A percentile compares a stretch with the other conserved stretches of the same genome.
phyloP scores from a whole-genome alignment of 2,797 vertebrate genomes.

The Galaxias olidus region DNA sequence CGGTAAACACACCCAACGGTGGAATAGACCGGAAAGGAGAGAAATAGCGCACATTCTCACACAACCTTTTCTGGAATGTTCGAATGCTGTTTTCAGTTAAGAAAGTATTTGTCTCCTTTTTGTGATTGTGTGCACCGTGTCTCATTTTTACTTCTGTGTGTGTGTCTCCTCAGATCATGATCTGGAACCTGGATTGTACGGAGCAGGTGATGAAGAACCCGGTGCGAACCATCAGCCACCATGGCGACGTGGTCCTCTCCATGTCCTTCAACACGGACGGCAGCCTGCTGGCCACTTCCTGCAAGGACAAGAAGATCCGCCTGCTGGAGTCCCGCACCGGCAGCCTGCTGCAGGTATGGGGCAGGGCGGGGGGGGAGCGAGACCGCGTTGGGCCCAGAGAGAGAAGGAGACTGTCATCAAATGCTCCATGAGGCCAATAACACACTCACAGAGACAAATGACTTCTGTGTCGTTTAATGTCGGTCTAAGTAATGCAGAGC shows the following conservation, averaged over 20 bases:
- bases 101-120: neutral
- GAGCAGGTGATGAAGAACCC: constrained; percentile 80
- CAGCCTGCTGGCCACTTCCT: constrained; percentile 85
- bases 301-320: constrained; percentile 87
- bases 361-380: neutral
- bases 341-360: constrained; percentile 75
- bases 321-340: constrained; percentile 83
- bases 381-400: neutral
- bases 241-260: constrained; percentile 87
- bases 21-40: too few relatives aligned
- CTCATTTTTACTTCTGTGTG: neutral
- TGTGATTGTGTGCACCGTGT: neutral
- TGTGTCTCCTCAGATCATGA: constrained; percentile 81
- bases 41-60: too few relatives aligned
- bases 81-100: too few relatives aligned
- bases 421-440: too few relatives aligned
- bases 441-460: too few relatives aligned
- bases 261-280: constrained; percentile 92
- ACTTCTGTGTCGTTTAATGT: too few relatives aligned
- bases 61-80: too few relatives aligned
- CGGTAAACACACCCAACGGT: neutral
- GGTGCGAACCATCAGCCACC: constrained; percentile 78
- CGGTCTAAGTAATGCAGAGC: too few relatives aligned
- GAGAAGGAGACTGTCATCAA: too few relatives aligned
- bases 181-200: constrained; percentile 87